phyloP scores from a whole-genome alignment of 2,113 vertebrate species.

The Balaenoptera acutorostrata region DNA sequence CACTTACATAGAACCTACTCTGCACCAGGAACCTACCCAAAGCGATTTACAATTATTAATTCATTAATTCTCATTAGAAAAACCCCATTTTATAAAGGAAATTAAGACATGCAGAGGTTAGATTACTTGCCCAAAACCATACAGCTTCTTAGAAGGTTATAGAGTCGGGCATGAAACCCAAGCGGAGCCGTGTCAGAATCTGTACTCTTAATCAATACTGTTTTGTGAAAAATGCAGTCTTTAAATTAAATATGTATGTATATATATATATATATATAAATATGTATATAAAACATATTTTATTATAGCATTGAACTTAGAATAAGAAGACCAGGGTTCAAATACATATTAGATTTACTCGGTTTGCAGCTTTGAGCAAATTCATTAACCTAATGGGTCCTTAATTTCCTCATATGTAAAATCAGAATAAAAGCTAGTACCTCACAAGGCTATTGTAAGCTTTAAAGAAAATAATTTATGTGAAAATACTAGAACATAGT shows the following conservation, averaged over 20 bases:
- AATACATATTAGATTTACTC: background rate
- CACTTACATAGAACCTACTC: slow-evolving; percentile 47
- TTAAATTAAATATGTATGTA: background rate
- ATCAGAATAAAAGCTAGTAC: background rate
- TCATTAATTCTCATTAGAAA: slow-evolving; percentile 10
- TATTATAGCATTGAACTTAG: background rate
- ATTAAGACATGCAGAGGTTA: background rate
- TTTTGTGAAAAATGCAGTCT: background rate
- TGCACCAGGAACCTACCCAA: background rate
- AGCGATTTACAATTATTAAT: slow-evolving; percentile 5
- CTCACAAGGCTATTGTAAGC: background rate
- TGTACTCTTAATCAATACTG: background rate
- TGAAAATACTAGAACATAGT: background rate
- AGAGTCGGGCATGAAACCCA: background rate
- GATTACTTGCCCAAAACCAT: background rate
- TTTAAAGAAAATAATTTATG: slow-evolving; percentile 31
- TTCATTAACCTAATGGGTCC: background rate
- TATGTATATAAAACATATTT: background rate
- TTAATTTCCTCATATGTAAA: slow-evolving; percentile 41
- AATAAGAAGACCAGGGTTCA: background rate
- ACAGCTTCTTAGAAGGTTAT: background rate
- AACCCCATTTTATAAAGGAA: background rate
- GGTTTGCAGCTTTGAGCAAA: slow-evolving; percentile 23
- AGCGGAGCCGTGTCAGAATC: background rate
- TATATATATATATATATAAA: background rate